Conservation (phyloP, 2,797 vertebrate genomes). For the Molossus alvarezi region DNA sequence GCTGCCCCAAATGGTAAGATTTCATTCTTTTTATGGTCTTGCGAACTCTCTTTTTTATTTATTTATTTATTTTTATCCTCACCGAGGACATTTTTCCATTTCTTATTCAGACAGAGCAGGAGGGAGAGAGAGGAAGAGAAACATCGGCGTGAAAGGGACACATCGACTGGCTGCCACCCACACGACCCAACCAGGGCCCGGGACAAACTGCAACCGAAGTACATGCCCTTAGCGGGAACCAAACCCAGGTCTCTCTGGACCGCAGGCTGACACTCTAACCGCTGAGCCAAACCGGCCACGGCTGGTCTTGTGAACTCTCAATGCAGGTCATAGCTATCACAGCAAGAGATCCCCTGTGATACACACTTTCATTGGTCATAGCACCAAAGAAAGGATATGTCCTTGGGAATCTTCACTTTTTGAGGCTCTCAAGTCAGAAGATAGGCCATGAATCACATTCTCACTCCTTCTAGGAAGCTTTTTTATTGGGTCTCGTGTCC, state of each 20-base stretch:
- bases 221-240: no score
- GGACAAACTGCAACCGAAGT: no score
- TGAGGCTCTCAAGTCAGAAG: slow-evolving; percentile 32
- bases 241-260: no score
- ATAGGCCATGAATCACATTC: not conserved
- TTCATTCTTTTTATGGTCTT: not conserved
- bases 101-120: no score
- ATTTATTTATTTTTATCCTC: no score
- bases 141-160: no score
- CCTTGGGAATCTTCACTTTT: slow-evolving; percentile 43
- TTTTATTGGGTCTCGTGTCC: not conserved
- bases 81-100: no score
- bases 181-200: no score
- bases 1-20: not conserved
- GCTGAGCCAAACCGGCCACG: no score
- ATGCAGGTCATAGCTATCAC: not conserved
- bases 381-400: not conserved
- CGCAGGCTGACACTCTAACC: no score
- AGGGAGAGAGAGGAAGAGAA: no score
- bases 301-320: slow-evolving; percentile 12
- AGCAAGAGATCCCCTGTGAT: not conserved
- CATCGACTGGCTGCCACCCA: no score
- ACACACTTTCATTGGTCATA: not conserved
- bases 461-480: slow-evolving; percentile 9
- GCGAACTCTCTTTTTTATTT: slow-evolving; percentile 7